A percentile compares a stretch with the other conserved stretches of the same genome.
Conservation (phyloP, 2,113 vertebrate species). For the Mesoclemmys tuberculata region DNA sequence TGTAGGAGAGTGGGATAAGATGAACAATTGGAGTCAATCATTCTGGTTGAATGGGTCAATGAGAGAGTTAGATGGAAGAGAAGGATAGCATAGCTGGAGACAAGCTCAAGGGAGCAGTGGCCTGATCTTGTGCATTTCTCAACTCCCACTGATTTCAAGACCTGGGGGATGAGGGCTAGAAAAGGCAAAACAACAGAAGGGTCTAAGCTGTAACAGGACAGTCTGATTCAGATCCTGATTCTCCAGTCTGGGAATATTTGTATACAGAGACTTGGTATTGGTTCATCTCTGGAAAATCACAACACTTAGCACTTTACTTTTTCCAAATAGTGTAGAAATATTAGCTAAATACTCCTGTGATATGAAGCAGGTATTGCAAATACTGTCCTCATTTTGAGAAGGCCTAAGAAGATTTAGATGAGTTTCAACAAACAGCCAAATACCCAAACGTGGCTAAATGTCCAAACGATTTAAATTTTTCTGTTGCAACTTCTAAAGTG, state of each 20-base stretch:
- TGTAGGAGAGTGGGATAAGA: background rate
- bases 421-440: background rate
- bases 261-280: background rate
- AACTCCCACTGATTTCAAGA: background rate
- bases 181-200: background rate
- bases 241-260: background rate
- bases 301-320: background rate
- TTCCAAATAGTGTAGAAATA: background rate
- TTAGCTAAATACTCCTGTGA: background rate
- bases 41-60: background rate
- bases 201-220: background rate
- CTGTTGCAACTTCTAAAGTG: background rate
- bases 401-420: background rate
- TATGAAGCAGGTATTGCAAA: background rate
- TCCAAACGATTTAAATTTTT: background rate
- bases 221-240: background rate
- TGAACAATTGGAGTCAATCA: background rate
- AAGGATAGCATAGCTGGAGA: background rate
- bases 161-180: background rate
- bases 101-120: background rate
- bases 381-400: background rate
- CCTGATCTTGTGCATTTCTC: background rate
- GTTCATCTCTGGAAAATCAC: background rate
- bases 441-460: background rate
- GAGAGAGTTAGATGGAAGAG: background rate